Base-by-base conservation (phyloP, 2,113 vertebrate species). In the Lethenteron reissneri region DNA sequence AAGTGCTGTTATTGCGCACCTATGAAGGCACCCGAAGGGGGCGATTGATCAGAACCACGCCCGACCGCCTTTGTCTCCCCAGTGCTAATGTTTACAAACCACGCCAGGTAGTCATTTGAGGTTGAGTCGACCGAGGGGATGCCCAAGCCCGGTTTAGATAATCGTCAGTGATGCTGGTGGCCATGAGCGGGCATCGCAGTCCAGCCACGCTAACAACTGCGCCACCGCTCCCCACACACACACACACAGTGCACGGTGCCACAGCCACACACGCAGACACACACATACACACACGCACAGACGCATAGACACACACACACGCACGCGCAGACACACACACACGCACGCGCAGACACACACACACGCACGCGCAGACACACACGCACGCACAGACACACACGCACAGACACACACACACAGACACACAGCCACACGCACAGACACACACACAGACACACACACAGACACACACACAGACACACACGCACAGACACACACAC, bases 381-480 rank as follows among this genome's bases (percentile, higher is more conserved):
- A 64, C 60, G 13, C 60, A 14, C 60, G 3, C 13, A 4, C 60
- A 14, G 13, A 14, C 13, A 64, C 13, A 64, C 60, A 64, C 13
- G 17, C 60, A 17, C 60, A 64, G 13, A 17, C 60, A 14, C 13
- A 3, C 13, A 64, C 60, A 1, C 60, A 3, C 13, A 64, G 60
- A 64, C 60, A 14, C 60, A 64, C 60, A 14, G n/a, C n/a, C 60
- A 64, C 60, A 14, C 60, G 2, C 60, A 17, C 13, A 64, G 13
- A 14, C 60, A 14, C 13, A 64, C 13, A 64, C 3, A 17, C 70
- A 62, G 60, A 17, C 70, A 70, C 41, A 71, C 70, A 71, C 14
- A 70, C 41, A 70, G 3, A 71, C 14, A 72, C 82, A 84, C 83
- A 74, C 76, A 73, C 74, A 77, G 72, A 73, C 69, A 74, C 60